Conservation (phyloP, 53 echinoderm and acorn worm species). For the Pentamera pediparva region DNA sequence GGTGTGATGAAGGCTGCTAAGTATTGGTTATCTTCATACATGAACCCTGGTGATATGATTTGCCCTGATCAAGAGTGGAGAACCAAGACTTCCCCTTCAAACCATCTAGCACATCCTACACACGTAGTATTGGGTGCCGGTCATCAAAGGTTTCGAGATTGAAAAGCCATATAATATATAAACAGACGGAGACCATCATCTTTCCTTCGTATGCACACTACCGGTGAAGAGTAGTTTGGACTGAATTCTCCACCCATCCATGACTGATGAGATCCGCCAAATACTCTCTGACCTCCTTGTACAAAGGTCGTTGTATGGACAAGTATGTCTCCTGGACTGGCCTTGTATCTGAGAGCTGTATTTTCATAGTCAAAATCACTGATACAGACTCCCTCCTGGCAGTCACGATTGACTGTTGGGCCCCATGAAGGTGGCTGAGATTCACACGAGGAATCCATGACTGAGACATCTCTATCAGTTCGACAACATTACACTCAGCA, state of each 20-base stretch:
- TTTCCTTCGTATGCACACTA: constrained; percentile 52
- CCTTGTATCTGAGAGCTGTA: background rate
- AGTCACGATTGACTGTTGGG: background rate
- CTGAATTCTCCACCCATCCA: constrained; percentile 47
- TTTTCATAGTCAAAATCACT: constrained; percentile 21
- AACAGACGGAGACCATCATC: constrained; percentile 48
- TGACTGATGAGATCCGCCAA: constrained; percentile 27
- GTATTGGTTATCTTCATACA: constrained; percentile 26
- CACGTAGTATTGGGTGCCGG: constrained; percentile 50
- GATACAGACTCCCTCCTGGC: constrained; percentile 24
- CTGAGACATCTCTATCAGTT: too few species aligned
- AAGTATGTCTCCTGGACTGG: constrained; percentile 35
- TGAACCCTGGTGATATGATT: constrained; percentile 46
- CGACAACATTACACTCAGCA: too few species aligned
- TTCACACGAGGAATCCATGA: constrained; percentile 21
- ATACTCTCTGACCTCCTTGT: constrained; percentile 39
- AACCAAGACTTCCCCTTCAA: constrained; percentile 44
- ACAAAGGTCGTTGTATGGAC: constrained; percentile 45
- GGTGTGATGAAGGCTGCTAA: constrained; percentile 34
- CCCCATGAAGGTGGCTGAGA: background rate
- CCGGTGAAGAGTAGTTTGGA: too few species aligned
- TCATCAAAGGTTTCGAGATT: constrained; percentile 40
- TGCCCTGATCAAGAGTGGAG: constrained; percentile 41
- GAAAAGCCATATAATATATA: constrained; percentile 30
- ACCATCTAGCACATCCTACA: constrained; percentile 53